These are phyloP conservation scores for Fabriciana adippe DNA, from an alignment of 2,888 invertebrate genomes.

Conservation along the genomic window DNA sequence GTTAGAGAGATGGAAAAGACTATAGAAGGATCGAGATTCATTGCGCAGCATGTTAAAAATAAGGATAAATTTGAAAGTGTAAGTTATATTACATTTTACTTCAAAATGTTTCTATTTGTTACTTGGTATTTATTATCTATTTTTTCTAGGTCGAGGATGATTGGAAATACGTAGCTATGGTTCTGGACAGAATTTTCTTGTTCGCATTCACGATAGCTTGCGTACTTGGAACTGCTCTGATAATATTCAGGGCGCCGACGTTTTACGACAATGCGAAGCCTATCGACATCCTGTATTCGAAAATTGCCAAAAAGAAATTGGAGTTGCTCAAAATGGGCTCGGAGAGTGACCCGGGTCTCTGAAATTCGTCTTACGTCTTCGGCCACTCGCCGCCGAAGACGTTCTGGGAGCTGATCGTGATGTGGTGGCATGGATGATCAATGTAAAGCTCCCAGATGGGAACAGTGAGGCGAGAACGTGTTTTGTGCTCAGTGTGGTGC, in stretches of 20 bases:
- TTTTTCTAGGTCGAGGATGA: slow-evolving; percentile 93
- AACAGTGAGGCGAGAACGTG: slow-evolving; percentile 72
- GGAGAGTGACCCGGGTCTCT: slow-evolving; percentile 85
- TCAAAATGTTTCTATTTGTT: no score
- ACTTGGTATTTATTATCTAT: background rate
- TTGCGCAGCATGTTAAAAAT: slow-evolving; percentile 97
- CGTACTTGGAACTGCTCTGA: slow-evolving; percentile 93
- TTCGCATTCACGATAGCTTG: slow-evolving; percentile 98
- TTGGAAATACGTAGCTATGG: slow-evolving; percentile 99
- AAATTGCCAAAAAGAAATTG: slow-evolving; percentile 95
- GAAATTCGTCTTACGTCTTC: slow-evolving; percentile 86
- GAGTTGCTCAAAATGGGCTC: slow-evolving; percentile 94
- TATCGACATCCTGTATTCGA: slow-evolving; percentile 94
- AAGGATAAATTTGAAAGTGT: slow-evolving; percentile 97
- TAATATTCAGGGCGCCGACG: slow-evolving; percentile 94
- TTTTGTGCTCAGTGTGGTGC: slow-evolving; percentile 77
- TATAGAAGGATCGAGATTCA: slow-evolving; percentile 95
- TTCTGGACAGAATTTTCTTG: slow-evolving; percentile 96
- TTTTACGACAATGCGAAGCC: slow-evolving; percentile 95
- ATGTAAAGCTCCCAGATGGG: slow-evolving; percentile 71
- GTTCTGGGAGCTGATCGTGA: slow-evolving; percentile 82
- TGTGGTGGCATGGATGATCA: slow-evolving; percentile 83
- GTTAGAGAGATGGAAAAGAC: slow-evolving; percentile 95
- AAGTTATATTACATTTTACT: slow-evolving; percentile 72
- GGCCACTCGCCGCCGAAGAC: slow-evolving; percentile 87